Evolutionary conservation across 2,888 invertebrate genomes (phyloP).

Genomic region (Cryptus viduatorius): DNA sequence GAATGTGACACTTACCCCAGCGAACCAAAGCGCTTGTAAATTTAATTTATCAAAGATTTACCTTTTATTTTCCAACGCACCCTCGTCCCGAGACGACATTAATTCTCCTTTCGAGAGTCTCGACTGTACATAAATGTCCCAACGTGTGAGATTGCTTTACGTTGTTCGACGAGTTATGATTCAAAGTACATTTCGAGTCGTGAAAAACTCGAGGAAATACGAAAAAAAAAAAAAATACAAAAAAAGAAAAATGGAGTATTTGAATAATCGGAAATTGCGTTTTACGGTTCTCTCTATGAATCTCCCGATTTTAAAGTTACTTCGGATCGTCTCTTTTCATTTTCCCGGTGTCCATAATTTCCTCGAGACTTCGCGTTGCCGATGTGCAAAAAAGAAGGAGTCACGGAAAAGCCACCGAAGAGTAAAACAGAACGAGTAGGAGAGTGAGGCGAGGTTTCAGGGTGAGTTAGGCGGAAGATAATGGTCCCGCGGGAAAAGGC

Average conservation of each 20-base stretch:
- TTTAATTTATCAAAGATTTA: constrained; percentile 9
- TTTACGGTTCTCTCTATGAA: background rate
- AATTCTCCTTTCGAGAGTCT: constrained; percentile 28
- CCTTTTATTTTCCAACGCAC: background rate
- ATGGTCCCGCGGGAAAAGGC: constrained; percentile 57
- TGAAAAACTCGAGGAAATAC: no score
- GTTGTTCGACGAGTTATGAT: no score
- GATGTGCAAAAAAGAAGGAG: constrained; percentile 18
- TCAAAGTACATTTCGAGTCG: no score
- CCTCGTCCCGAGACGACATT: constrained; percentile 18
- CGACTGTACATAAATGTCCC: background rate
- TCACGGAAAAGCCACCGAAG: constrained; percentile 8
- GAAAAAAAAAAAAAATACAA: no score
- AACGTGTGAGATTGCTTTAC: background rate
- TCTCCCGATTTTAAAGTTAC: background rate
- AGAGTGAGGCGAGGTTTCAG: background rate
- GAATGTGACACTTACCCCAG: constrained; percentile 26
- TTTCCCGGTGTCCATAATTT: constrained; percentile 19
- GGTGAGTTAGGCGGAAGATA: constrained; percentile 59
- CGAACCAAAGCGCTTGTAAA: constrained; percentile 38
- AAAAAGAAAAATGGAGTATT: background rate
- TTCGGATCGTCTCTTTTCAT: background rate
- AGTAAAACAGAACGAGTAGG: constrained; percentile 21
- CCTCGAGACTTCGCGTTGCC: constrained; percentile 15
- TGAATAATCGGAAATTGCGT: background rate